Conservation (phyloP, 2,797 vertebrate species). For the Podarcis siculus region DNA sequence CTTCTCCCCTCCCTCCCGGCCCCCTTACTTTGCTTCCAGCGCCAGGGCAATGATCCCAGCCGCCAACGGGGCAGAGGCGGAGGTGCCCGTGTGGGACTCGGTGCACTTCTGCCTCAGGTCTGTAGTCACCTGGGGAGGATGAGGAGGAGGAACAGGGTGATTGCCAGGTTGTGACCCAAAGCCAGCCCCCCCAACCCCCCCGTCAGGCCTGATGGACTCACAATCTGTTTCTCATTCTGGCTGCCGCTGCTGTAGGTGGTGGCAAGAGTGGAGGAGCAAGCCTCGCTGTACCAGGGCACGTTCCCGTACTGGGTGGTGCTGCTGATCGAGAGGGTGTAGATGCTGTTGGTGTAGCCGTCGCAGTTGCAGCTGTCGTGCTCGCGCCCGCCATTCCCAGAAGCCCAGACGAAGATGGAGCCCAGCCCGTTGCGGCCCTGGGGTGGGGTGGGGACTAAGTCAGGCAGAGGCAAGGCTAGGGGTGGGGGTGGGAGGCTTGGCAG, state of each 20-base stretch:
- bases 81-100: conserved; percentile 95
- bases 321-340: conserved; percentile 98
- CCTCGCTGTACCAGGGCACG: conserved; percentile 98
- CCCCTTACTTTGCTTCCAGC: conserved; percentile 85
- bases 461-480: no score
- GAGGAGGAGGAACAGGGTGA: background rate
- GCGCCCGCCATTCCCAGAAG: conserved; percentile 93
- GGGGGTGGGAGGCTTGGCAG: no score
- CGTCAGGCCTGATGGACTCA: conserved; percentile 75
- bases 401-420: conserved; percentile 98
- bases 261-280: conserved; percentile 96
- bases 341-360: conserved; percentile 98
- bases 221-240: conserved; percentile 96
- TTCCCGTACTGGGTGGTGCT: conserved; percentile 94
- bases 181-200: background rate
- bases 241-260: conserved; percentile 97
- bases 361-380: conserved; percentile 98
- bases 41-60: conserved; percentile 97
- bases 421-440: conserved; percentile 88
- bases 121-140: conserved; percentile 87
- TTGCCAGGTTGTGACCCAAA: background rate
- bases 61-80: conserved; percentile 93
- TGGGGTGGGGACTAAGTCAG: no score
- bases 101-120: conserved; percentile 97
- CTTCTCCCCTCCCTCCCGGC: fast-evolving